These are phyloP conservation scores for Cephalopholis sonnerati DNA, from an alignment of 2,113 vertebrate species.

Conservation along the genomic window DNA sequence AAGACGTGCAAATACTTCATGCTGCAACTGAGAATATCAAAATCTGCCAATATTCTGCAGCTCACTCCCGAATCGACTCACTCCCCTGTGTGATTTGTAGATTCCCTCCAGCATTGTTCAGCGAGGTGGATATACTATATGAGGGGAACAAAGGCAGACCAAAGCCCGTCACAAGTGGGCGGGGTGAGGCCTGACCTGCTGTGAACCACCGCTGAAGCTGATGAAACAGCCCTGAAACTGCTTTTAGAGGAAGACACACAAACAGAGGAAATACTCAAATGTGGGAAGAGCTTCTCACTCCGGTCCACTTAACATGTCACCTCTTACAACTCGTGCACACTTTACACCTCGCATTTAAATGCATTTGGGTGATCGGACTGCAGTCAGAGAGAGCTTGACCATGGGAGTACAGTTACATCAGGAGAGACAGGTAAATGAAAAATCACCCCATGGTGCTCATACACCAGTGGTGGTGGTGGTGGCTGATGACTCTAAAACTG, in stretches of 20 bases:
- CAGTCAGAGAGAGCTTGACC: too few relatives aligned
- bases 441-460: too few relatives aligned
- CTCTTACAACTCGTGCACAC: neutral
- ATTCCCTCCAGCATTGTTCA: neutral
- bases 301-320: neutral
- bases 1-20: conserved; percentile 12
- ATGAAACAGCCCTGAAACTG: conserved; percentile 63
- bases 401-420: too few relatives aligned
- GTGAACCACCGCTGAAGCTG: conserved; percentile 32
- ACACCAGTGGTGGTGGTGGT: too few relatives aligned
- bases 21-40: neutral
- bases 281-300: conserved; percentile 3
- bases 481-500: too few relatives aligned
- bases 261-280: conserved; percentile 10
- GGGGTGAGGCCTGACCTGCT: conserved; percentile 10
- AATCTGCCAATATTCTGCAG: neutral
- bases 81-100: conserved; percentile 3
- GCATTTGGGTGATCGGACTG: too few relatives aligned
- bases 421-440: too few relatives aligned
- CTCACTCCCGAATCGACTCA: conserved; percentile 11
- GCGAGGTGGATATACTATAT: neutral
- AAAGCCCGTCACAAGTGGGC: conserved; percentile 13
- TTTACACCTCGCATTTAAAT: neutral
- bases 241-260: conserved; percentile 34
- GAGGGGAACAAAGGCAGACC: neutral